Evolutionary conservation across 2,113 vertebrate species (phyloP).

Genomic region (Phalacrocorax brasilianus): DNA sequence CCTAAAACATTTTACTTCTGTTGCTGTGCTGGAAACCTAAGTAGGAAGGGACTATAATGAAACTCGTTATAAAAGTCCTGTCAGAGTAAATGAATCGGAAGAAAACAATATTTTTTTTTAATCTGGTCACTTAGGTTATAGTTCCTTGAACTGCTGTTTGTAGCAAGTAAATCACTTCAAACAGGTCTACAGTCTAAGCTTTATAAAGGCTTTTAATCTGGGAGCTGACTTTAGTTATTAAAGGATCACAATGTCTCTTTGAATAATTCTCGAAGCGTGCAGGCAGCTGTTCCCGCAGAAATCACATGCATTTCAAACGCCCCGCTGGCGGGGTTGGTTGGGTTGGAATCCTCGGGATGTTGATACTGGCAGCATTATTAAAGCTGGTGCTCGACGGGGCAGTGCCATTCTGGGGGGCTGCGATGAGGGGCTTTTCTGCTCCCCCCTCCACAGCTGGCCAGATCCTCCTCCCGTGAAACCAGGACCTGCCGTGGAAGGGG

Average conservation of each 20-base stretch:
- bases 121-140: not conserved
- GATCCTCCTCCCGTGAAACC: not conserved
- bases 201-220: not conserved
- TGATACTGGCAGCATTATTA: not conserved
- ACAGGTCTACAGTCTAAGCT: not conserved
- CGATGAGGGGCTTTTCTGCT: not conserved
- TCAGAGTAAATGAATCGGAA: not conserved
- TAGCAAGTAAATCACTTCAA: not conserved
- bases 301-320: not conserved
- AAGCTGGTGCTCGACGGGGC: not conserved
- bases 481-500: not conserved
- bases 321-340: not conserved
- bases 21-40: not conserved
- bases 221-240: not conserved
- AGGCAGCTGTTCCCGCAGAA: not conserved
- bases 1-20: not conserved
- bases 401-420: not conserved
- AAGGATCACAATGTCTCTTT: not conserved
- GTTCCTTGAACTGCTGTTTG: not conserved
- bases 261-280: not conserved
- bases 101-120: not conserved
- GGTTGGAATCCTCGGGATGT: not conserved
- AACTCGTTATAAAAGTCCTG: not conserved
- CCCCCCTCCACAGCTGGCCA: rapidly evolving
- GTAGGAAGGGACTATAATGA: not conserved